These are phyloP conservation scores for Arion vulgaris DNA, from an alignment of 1,140 invertebrate genomes.

Conservation along the genomic window DNA sequence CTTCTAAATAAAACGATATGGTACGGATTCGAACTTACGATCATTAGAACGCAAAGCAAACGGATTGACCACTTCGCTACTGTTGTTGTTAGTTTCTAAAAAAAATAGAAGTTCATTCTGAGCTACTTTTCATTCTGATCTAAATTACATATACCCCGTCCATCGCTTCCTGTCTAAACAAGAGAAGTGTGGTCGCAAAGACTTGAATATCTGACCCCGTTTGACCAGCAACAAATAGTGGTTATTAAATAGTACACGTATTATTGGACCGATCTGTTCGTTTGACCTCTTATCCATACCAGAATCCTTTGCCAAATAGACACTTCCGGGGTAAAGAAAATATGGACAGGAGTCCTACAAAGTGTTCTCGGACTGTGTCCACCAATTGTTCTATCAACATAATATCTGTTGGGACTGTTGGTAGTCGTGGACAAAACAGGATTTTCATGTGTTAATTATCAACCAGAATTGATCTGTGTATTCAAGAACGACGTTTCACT, in stretches of 20 bases:
- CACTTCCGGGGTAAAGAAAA: constrained; percentile 3
- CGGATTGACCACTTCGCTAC: too few relatives aligned
- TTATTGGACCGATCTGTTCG: background rate
- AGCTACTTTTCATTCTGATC: background rate
- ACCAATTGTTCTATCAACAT: background rate
- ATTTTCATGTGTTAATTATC: background rate
- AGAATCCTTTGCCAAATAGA: background rate
- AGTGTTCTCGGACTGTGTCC: background rate
- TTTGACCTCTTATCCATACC: background rate
- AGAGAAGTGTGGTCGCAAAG: background rate
- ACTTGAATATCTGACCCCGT: background rate
- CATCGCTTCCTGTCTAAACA: background rate
- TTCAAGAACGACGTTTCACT: too few relatives aligned
- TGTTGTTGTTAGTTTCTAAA: too few relatives aligned
- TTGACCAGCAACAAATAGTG: constrained; percentile 1
- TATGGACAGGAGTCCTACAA: background rate
- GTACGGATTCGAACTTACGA: too few relatives aligned
- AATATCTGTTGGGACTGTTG: background rate
- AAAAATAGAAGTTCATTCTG: too few relatives aligned
- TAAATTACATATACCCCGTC: background rate
- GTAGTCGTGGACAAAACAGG: background rate
- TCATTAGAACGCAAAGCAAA: too few relatives aligned
- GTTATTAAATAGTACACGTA: constrained; percentile 4
- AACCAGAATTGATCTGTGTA: background rate
- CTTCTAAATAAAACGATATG: too few relatives aligned